Evolutionary conservation across 37 sponge, comb jelly and placozoan genomes (phyloP), one percentile per base, ranked within the genome.

Genomic region (Halichondria panicea): DNA sequence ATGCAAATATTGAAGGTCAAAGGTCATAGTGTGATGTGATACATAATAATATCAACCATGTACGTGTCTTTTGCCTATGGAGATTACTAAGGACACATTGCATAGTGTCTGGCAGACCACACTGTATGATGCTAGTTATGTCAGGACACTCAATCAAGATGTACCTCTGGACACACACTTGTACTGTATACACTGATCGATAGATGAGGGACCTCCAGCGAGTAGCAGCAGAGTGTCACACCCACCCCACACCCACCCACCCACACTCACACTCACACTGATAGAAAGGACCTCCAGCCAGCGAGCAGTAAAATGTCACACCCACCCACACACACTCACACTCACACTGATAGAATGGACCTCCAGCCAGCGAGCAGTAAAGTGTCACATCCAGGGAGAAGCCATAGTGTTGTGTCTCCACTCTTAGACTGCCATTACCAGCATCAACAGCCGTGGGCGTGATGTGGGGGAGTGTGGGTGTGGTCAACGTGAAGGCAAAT

Each of bases 331-430:
- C 44, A 28, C 32, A 70, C 32, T 27, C 12, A 76, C 25, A 79
- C 80, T 45, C 31, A 79, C 80, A 79, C 0, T n/a, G 58, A 8
- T 33, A 11, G 35, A 79, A 79, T 22, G 34, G 11, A 9, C 3
- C 57, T 68, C 43, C 70, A 34, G 61, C 80, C 21, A 57, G 42
- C 35, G 60, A 69, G 48, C 80, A 79, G 48, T 34, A n/a, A 31
- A 79, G 42, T 11, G 39, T 8, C 12, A 58, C 48, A 5, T 59
- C 67, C 4, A 18, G 43, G 15, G n/a, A 42, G 43, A n/a, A n/a
- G n/a, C n/a, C n/a, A n/a, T n/a, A n/a, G n/a, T n/a, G n/a, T n/a
- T n/a, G n/a, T n/a, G n/a, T n/a, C n/a, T n/a, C n/a, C n/a, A n/a
- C n/a, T n/a, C n/a, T n/a, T n/a, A n/a, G n/a, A 24, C 34, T 2